These are phyloP conservation scores for Ptychobarbus kaznakovi DNA, from an alignment of 2,797 vertebrate genomes.

Conservation along the genomic window DNA sequence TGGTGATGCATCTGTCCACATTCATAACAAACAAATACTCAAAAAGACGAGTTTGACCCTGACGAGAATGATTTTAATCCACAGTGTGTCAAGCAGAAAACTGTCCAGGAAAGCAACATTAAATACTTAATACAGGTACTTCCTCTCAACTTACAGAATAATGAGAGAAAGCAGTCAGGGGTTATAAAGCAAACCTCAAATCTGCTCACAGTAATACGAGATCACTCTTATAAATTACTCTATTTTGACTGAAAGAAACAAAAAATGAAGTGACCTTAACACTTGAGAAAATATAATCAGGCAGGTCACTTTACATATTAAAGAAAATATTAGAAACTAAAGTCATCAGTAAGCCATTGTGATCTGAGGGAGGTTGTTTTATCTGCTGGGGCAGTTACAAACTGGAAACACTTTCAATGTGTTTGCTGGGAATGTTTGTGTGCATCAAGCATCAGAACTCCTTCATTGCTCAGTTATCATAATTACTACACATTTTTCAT, in stretches of 20 bases:
- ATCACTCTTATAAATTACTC: not conserved
- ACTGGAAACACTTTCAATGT: not conserved
- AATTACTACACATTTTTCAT: not conserved
- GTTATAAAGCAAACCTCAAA: conserved; percentile 26
- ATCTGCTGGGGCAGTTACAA: not conserved
- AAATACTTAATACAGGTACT: not conserved
- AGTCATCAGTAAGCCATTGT: not conserved
- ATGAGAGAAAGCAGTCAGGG: not conserved
- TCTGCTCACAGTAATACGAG: not conserved
- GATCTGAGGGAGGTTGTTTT: not conserved
- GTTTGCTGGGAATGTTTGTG: conserved; percentile 31
- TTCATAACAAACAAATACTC: not conserved
- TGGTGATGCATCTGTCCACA: not conserved
- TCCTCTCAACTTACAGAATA: not conserved
- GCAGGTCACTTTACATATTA: not conserved
- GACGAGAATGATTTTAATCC: conserved; percentile 12
- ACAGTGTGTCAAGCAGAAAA: conserved; percentile 22
- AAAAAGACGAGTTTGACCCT: not conserved
- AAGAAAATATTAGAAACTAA: not conserved
- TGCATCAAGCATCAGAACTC: not conserved
- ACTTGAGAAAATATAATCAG: not conserved
- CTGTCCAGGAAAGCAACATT: conserved; percentile 14
- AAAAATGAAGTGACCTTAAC: conserved; percentile 1
- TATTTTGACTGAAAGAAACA: not conserved
- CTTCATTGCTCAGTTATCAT: not conserved